Evolutionary conservation across 2,113 vertebrate genomes (phyloP).

Genomic region (Rhynchomys soricoides): DNA sequence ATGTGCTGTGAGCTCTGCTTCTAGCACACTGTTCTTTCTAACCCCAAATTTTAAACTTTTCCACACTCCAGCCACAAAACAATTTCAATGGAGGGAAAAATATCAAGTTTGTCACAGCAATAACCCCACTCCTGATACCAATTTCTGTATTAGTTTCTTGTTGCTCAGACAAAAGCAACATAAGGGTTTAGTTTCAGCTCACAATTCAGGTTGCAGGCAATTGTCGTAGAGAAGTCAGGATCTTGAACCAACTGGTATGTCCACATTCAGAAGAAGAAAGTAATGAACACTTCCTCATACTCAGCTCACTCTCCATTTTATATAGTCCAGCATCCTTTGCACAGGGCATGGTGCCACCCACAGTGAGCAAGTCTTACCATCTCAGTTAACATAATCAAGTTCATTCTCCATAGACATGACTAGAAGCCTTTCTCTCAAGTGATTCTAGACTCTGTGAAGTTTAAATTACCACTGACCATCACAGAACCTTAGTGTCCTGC

Average conservation of each 20-base stretch:
- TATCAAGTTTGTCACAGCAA: not conserved
- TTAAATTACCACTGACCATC: not conserved
- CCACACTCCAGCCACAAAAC: not conserved
- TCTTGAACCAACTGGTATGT: not conserved
- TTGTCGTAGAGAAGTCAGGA: not conserved
- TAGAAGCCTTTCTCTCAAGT: not conserved
- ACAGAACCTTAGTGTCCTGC: not conserved
- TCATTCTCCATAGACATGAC: not conserved
- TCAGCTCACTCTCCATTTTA: not conserved
- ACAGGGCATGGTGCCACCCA: not conserved
- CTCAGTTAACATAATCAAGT: not conserved
- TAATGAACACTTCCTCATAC: no score
- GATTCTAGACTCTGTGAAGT: not conserved
- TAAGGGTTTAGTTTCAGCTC: not conserved
- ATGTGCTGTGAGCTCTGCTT: not conserved
- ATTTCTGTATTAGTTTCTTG: not conserved
- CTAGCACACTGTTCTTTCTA: not conserved
- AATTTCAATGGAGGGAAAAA: not conserved
- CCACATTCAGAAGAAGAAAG: no score
- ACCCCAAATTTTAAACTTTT: not conserved
- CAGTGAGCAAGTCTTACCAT: not conserved
- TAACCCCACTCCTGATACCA: not conserved
- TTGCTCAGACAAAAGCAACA: not conserved
- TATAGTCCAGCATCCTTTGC: not conserved
- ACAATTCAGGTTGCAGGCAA: not conserved